Evolutionary conservation across 2,888 invertebrate genomes (phyloP).

Genomic region (Torymus aiolomorphi): DNA sequence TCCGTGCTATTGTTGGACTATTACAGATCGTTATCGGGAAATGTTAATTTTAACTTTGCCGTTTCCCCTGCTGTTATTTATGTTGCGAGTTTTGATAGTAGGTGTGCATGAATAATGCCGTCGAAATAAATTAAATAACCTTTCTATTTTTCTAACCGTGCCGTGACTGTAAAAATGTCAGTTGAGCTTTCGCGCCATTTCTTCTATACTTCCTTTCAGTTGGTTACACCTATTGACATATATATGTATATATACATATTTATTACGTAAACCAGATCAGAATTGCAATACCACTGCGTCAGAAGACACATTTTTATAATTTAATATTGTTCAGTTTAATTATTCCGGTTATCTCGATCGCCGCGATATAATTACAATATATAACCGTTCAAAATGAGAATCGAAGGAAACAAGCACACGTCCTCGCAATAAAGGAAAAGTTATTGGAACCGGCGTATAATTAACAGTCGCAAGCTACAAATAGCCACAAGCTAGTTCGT

Average conservation of each 20-base stretch:
- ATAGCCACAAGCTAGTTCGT: no score
- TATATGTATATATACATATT: no score
- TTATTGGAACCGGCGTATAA: no score
- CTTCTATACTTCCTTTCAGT: neutral
- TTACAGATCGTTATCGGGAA: constrained; percentile 14
- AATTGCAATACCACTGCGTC: constrained; percentile 31
- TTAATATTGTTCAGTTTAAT: neutral
- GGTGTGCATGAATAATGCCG: neutral
- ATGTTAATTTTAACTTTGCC: constrained; percentile 12
- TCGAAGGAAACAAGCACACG: no score
- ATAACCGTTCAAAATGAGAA: no score
- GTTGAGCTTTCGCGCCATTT: constrained; percentile 1
- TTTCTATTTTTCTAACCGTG: no score
- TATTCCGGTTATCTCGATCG: neutral
- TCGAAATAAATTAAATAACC: no score
- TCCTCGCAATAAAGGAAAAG: no score
- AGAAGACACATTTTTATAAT: constrained; percentile 25
- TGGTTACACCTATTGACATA: no score
- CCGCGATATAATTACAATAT: neutral
- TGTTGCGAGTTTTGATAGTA: neutral
- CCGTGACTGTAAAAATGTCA: constrained; percentile 35
- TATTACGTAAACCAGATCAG: constrained; percentile 17
- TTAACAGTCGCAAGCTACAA: no score
- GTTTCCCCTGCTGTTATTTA: neutral
- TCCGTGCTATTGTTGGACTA: constrained; percentile 2